Evolutionary conservation across 1,140 invertebrate species (phyloP), one percentile per base, ranked within the genome.

Genomic region (Trissolcus basalis): DNA sequence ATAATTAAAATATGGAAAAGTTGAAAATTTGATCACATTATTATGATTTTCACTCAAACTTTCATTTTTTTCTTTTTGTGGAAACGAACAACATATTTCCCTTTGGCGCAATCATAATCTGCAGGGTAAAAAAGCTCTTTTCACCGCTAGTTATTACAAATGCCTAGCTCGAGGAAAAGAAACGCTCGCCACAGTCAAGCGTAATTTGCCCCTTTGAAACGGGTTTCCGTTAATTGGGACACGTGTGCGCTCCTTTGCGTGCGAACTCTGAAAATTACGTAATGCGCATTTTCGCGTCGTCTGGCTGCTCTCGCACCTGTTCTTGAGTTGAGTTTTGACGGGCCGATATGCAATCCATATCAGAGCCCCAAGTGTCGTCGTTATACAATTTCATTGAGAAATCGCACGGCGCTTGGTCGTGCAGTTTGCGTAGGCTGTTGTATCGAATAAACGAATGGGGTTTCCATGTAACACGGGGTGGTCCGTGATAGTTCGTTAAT

Each of bases 401-500:
- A 12, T 7, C 53, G 45, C 16, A 39, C 13, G 54, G 36, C 39
- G 43, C 43, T 11, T 9, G n/a, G n/a, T 9, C 36, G 19, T 39
- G 36, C 33, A 39, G 15, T 61, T 70, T 60, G 49, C 60, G 61
- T 65, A 43, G 61, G 49, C 45, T 10, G 54, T 60, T 60, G 45
- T 13, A 13, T 11, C 56, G 60, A 67, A 71, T 77, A 70, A 71
- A 56, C 50, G 53, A 67, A 77, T 77, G 61, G 67, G 56, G 44
- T 77, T 77, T 71, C 39, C 72, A 59, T 76, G 72, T 76, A 64
- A 55, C 43, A 39, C 36, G 48, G 48, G 74, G 61, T 71, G 61
- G 56, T 51, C 67, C 49, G 44, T 49, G 58, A 71, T 77, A 69
- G 56, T 72, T 64, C 55, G 55, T 71, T 77, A 77, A 77, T 71